A percentile compares a stretch with the other conserved stretches of the same genome.
These are phyloP conservation scores for Apamea anceps DNA, from an alignment of 2,888 invertebrate species.

Conservation along the genomic window DNA sequence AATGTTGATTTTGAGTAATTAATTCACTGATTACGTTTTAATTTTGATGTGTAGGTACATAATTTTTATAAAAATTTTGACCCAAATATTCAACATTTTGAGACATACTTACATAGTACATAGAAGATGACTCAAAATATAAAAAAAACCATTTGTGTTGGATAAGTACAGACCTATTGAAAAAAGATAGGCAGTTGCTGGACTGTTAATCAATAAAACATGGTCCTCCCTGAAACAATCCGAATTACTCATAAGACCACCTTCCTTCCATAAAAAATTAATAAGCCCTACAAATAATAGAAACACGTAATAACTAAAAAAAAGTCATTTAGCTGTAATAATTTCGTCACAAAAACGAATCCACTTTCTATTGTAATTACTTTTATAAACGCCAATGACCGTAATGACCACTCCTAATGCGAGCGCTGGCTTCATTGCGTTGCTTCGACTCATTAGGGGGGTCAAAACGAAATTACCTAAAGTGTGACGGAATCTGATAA, in stretches of 20 bases:
- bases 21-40: not conserved
- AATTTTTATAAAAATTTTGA: not conserved
- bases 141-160: too few relatives aligned
- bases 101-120: not conserved
- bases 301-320: conserved; percentile 64
- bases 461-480: conserved; percentile 81
- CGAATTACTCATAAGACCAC: conserved; percentile 47
- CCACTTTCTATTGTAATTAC: conserved; percentile 82
- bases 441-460: conserved; percentile 84
- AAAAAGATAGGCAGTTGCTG: too few relatives aligned
- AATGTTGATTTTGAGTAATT: conserved; percentile 1
- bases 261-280: conserved; percentile 34
- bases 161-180: too few relatives aligned
- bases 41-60: not conserved
- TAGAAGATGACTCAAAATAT: too few relatives aligned
- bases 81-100: not conserved
- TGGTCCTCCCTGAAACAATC: conserved; percentile 1
- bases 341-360: conserved; percentile 78
- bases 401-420: conserved; percentile 83
- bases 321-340: conserved; percentile 63
- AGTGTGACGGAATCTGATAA: conserved; percentile 89
- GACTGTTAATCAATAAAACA: not conserved
- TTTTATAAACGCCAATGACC: conserved; percentile 78
- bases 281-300: conserved; percentile 57
- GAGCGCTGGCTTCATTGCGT: conserved; percentile 83